Evolutionary conservation across 2,113 vertebrate species (phyloP).

Genomic region (Meriones unguiculatus): DNA sequence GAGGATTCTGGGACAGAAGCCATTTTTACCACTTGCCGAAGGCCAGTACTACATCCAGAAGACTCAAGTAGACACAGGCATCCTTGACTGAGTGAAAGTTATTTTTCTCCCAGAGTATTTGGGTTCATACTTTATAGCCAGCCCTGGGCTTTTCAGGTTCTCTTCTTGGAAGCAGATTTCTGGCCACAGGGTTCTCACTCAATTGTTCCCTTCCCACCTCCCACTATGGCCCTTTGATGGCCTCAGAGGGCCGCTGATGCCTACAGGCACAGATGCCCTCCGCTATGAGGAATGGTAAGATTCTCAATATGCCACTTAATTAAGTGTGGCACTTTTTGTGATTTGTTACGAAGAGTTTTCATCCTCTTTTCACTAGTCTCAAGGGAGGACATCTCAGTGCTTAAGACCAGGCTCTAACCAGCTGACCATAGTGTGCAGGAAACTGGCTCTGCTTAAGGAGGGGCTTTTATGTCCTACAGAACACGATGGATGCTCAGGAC

Average conservation of each 20-base stretch:
- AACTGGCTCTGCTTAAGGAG: accelerated
- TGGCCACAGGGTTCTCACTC: accelerated
- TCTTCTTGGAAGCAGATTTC: background rate
- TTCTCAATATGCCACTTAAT: background rate
- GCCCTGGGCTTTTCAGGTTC: background rate
- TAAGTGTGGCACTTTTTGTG: background rate
- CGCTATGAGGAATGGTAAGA: background rate
- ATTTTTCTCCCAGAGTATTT: background rate
- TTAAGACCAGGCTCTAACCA: background rate
- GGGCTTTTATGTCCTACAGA: accelerated
- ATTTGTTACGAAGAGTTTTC: background rate
- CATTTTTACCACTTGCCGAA: background rate
- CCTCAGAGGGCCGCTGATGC: background rate
- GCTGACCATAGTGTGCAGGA: accelerated
- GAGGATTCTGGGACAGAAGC: background rate
- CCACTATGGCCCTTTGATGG: background rate
- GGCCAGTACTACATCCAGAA: background rate
- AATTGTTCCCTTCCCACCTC: background rate
- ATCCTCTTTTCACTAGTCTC: background rate
- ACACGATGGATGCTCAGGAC: accelerated
- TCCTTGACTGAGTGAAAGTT: background rate
- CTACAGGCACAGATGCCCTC: background rate
- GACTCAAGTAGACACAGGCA: background rate
- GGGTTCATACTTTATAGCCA: background rate
- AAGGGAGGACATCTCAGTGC: background rate